Percentiles rank a stretch among this genome's conserved stretches.
These are phyloP conservation scores for Bombus superbus DNA, from an alignment of 1,140 invertebrate species.

Conservation along the genomic window DNA sequence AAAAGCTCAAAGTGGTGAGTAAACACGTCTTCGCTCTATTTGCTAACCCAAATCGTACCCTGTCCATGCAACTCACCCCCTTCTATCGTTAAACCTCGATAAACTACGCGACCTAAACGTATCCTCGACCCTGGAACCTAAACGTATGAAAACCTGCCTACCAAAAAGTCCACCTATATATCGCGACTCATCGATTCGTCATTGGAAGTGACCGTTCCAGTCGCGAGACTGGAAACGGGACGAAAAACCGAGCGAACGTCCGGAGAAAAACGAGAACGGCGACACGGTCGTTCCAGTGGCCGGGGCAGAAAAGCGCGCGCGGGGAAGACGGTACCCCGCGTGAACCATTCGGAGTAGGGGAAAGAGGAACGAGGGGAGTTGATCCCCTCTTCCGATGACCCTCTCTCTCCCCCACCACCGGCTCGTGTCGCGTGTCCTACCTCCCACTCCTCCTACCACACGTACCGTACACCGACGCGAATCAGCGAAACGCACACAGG, in stretches of 20 bases:
- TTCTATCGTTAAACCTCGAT: too few species aligned
- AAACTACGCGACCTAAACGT: too few species aligned
- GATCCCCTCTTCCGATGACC: conserved; percentile 61
- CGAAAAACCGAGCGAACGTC: background rate
- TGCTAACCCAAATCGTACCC: background rate
- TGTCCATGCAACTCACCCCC: too few species aligned
- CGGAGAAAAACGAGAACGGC: conserved; percentile 25
- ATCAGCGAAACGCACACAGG: conserved; percentile 49
- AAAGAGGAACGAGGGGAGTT: conserved; percentile 66
- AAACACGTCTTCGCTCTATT: background rate
- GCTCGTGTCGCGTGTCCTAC: conserved; percentile 80
- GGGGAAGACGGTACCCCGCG: conserved; percentile 44
- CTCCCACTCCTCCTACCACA: conserved; percentile 77
- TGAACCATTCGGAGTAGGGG: conserved; percentile 26
- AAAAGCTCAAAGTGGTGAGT: conserved; percentile 62
- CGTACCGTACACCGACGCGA: conserved; percentile 48
- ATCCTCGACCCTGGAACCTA: background rate
- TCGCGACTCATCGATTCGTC: background rate
- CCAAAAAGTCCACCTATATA: background rate
- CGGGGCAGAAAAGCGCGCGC: conserved; percentile 3
- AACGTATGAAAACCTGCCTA: background rate
- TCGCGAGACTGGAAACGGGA: too few species aligned
- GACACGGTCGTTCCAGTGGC: conserved; percentile 8
- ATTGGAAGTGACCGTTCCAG: background rate
- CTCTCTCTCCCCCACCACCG: conserved; percentile 66